A percentile compares a stretch with the other conserved stretches of the same genome.
Conservation (phyloP, 2,113 vertebrate genomes). For the Nipponia nippon region DNA sequence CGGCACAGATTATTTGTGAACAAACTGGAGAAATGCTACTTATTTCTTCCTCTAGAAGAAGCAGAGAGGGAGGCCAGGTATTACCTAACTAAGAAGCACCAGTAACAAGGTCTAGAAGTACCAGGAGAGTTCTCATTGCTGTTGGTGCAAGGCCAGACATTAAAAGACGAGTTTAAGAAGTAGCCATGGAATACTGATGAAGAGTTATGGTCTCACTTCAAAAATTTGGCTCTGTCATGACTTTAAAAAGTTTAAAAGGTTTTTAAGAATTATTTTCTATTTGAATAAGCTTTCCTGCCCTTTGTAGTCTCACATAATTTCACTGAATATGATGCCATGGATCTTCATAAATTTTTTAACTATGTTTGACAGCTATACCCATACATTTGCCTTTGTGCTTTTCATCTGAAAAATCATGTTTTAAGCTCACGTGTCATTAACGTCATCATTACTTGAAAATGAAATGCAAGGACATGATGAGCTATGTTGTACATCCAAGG, state of each 20-base stretch:
- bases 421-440: background rate
- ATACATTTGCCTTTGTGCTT: background rate
- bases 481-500: background rate
- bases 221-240: background rate
- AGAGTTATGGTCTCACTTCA: background rate
- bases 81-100: background rate
- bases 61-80: background rate
- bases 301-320: background rate
- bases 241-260: background rate
- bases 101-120: background rate
- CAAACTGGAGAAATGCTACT: background rate
- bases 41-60: background rate
- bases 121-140: background rate
- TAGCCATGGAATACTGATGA: background rate
- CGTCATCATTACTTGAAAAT: background rate
- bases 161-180: background rate
- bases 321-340: background rate
- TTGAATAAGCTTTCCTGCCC: background rate
- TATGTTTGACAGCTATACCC: background rate
- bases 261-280: background rate
- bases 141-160: background rate
- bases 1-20: background rate
- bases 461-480: background rate
- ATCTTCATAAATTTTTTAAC: conserved; percentile 1
- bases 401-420: background rate